These are phyloP conservation scores for Zoanthus sansibaricus DNA, from an alignment of 92 coral and sea anemone genomes.

Conservation along the genomic window DNA sequence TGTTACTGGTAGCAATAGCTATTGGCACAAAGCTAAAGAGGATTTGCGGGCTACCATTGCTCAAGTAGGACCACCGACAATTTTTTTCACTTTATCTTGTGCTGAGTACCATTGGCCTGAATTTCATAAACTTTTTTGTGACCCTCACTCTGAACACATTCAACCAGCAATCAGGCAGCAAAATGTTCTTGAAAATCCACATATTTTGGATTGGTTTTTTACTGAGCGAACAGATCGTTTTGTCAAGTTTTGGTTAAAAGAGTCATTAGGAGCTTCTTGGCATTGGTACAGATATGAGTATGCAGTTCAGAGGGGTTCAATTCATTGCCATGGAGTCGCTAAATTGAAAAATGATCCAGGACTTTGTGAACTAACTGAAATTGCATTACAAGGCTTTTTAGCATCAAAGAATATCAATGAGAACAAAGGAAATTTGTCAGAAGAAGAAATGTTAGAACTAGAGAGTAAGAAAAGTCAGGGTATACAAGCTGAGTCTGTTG, in stretches of 20 bases:
- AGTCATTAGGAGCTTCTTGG: constrained; percentile 17
- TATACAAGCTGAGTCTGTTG: constrained; percentile 62
- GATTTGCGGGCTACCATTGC: constrained; percentile 57
- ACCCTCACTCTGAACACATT: background rate
- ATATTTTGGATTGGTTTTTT: constrained; percentile 19
- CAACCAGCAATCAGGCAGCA: constrained; percentile 28
- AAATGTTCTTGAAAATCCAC: constrained; percentile 25
- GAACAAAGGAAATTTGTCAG: constrained; percentile 20
- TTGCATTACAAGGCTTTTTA: constrained; percentile 9
- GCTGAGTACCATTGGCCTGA: constrained; percentile 69
- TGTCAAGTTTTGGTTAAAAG: constrained; percentile 15
- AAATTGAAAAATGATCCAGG: constrained; percentile 40
- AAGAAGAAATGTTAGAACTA: constrained; percentile 1
- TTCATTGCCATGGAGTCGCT: constrained; percentile 39
- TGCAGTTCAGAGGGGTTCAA: constrained; percentile 35
- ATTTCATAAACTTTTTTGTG: constrained; percentile 44
- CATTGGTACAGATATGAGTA: constrained; percentile 42
- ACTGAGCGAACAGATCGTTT: constrained; percentile 24
- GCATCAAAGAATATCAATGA: constrained; percentile 16
- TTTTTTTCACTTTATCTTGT: constrained; percentile 63
- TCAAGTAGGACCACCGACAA: constrained; percentile 68
- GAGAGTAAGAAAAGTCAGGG: constrained; percentile 54
- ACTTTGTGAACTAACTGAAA: constrained; percentile 23
- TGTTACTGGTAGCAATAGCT: constrained; percentile 61
- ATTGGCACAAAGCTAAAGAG: constrained; percentile 62